Base-by-base conservation (phyloP, 2,113 vertebrate species). In the Climacteris rufus region DNA sequence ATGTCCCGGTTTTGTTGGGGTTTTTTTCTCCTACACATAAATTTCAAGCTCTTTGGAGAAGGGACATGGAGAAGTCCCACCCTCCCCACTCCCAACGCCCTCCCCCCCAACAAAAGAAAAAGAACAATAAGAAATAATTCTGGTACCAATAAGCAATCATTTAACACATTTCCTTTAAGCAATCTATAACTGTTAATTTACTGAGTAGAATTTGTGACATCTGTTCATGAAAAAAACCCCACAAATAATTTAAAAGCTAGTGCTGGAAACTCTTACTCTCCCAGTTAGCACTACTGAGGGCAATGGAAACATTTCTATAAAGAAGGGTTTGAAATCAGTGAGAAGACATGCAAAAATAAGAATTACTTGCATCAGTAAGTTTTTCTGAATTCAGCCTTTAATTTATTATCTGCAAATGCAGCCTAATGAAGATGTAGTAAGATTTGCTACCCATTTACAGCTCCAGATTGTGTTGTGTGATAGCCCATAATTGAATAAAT, bases 331-430 rank as follows among this genome's bases (percentile, higher is more conserved):
- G 61, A 85, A 95, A 93, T 69, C 24, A 44, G 20, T 37, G 49
- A 93, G 66, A 83, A 79, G 84, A 64, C 35, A 65, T 21, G 25
- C 31, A 88, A 83, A 90, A 92, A 45, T 42, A 88, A 66, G 16
- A 83, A 77, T 81, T 92, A 81, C 30, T 90, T 69, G 10, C 18
- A 92, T 88, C 35, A 83, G 45, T 92, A 80, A 83, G 71, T 80
- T 90, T 83, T 93, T 11, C 27, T 96, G 79, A 86, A 94, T n/a
- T 53, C 47, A 93, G 42, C 20, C 89, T 87, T 92, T 59, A 63
- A 78, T 92, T 88, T 90, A 15, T 75, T 83, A 90, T 92, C 72
- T 87, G 68, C 50, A 92, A 94, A 83, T 86, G 27, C 15, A 21
- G 75, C 24, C 52, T 64, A 59, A 37, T 80, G 81, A 90, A 83